Evolutionary conservation across 2,113 vertebrate genomes (phyloP), one percentile per base, ranked within the genome.

Genomic region (Chrysemys picta): DNA sequence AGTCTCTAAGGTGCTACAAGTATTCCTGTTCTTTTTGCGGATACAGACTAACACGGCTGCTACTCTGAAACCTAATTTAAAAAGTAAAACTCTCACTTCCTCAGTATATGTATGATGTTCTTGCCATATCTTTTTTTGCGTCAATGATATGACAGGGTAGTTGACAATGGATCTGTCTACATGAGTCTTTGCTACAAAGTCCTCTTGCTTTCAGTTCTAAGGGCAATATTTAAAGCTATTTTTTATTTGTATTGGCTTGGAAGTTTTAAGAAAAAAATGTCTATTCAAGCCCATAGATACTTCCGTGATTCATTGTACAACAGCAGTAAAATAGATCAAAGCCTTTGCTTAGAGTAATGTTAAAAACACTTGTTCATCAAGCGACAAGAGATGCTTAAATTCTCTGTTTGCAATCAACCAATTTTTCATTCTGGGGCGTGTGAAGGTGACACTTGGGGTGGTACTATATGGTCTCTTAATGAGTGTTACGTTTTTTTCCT

Each of bases 241-340:
- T 59, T 57, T 27, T 38, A 6, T n/a, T 94, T 81, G 38, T 14
- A 53, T 45, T 59, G 79, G 85, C 38, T 27, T 82, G 4, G 31
- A 88, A 47, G n/a, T 59, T 89, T 83, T 11, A 80, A 89, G n/a
- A 59, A 88, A 79, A 89, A 78, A 27, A 88, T 57, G 16, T 2
- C 5, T 11, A 62, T 88, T 4, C 27, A 50, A 24, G 49, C 42
- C 42, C 88, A 80, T 49, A 17, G 17, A 50, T 89, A 82, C 24
- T 69, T 69, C 35, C 62, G n/a, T 69, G 16, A n/a, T n/a, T n/a
- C 62, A 69, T n/a, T 69, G 82, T 89, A 82, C 53, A 56, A 62
- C 87, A 89, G 53, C 87, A 89, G 72, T 79, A 72, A 29, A 80
- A 82, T 22, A 89, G 87, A 89, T 89, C 78, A 89, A 89, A 72